Percentiles rank a stretch among this genome's conserved stretches.
Evolutionary conservation across 1,140 invertebrate genomes (phyloP).

Genomic region (Lepidotrigona ventralis): DNA sequence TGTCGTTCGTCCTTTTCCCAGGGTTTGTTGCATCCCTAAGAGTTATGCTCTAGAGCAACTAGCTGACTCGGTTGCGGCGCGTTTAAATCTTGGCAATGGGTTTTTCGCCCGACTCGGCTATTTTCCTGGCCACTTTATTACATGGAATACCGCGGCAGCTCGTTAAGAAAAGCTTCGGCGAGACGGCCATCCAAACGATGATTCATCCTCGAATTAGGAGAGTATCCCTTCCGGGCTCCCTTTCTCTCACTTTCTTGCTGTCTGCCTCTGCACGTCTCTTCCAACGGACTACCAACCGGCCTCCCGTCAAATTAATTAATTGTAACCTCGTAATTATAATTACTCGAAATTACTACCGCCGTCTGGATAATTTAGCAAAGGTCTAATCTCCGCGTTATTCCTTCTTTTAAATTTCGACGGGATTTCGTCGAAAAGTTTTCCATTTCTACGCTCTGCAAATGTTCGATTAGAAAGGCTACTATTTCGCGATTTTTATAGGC

Average conservation of each 20-base stretch:
- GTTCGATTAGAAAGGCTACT: no score
- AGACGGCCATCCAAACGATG: constrained; percentile 37
- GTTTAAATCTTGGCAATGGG: constrained; percentile 49
- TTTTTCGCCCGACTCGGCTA: constrained; percentile 11
- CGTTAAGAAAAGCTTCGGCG: constrained; percentile 46
- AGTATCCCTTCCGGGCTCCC: no score
- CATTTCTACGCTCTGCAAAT: no score
- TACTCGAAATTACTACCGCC: constrained; percentile 34
- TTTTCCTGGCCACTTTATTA: constrained; percentile 52
- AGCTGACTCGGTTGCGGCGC: constrained; percentile 43
- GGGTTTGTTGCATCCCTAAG: neutral
- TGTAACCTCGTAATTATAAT: constrained; percentile 54
- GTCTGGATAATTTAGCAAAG: constrained; percentile 37
- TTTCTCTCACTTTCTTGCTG: neutral
- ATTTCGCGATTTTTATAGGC: no score
- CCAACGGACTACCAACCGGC: neutral
- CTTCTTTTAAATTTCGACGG: no score
- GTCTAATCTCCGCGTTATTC: neutral
- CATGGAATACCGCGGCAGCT: constrained; percentile 37
- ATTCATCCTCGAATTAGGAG: constrained; percentile 40
- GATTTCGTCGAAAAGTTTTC: no score
- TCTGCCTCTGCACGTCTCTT: constrained; percentile 14
- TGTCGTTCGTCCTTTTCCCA: neutral
- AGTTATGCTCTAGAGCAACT: constrained; percentile 6
- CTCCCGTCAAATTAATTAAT: constrained; percentile 14